Evolutionary conservation across 2,113 vertebrate species (phyloP).

Genomic region (Strix aluco): DNA sequence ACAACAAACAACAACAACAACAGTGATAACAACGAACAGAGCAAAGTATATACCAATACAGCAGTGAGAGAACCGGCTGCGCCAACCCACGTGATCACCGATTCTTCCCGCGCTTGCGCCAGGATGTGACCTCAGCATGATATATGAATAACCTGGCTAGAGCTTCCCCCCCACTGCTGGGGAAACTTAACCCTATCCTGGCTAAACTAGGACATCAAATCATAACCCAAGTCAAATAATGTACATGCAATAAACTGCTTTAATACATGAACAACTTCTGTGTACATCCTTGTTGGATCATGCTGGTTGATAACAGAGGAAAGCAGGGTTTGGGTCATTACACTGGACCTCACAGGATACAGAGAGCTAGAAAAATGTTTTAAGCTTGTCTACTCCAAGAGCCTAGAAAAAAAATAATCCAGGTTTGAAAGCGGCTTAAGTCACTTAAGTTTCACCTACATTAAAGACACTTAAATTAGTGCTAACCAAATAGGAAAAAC

Average conservation of each 20-base stretch:
- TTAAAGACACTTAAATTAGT: neutral
- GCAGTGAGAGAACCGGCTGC: no score
- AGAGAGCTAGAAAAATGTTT: neutral
- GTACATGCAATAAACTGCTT: neutral
- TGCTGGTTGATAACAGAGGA: fast-evolving
- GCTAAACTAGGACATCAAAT: neutral
- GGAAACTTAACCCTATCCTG: no score
- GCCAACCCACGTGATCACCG: no score
- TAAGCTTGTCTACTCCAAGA: neutral
- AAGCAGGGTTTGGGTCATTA: neutral
- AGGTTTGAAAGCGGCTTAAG: neutral
- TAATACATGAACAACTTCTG: neutral
- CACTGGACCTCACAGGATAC: neutral
- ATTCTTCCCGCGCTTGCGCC: no score
- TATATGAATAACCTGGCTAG: no score
- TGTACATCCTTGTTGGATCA: neutral
- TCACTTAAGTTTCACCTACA: neutral
- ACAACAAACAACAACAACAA: no score
- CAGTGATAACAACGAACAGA: no score
- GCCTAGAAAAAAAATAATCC: neutral
- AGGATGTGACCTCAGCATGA: no score
- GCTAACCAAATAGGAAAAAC: neutral
- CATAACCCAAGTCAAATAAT: neutral
- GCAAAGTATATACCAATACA: no score
- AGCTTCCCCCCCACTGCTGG: no score